Base-by-base conservation (phyloP, 2,888 invertebrate genomes). In the Drosophila nigricruria region DNA sequence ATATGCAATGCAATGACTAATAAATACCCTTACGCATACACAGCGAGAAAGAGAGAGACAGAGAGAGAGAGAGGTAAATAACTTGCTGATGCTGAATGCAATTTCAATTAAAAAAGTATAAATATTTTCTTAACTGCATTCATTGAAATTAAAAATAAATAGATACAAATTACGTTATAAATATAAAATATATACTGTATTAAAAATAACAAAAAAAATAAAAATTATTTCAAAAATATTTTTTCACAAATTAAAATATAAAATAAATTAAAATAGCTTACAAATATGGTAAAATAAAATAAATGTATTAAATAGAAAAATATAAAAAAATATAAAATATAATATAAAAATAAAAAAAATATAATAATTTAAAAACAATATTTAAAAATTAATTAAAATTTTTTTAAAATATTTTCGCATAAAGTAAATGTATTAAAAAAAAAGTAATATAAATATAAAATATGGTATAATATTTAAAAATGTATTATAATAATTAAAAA, bases 1-100 rank as follows among this genome's bases (percentile, higher is more conserved):
- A 14, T 14, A 4, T 10, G 18, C 34, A 8, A 6, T 23, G 23
- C 34, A 20, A 16, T 23, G 57, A 23, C 30, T 2, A 12, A 5
- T 43, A 16, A 34, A 70, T 45, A 27, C 61, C 30, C 77, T 56
- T 50, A 47, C 18, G n/a, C 1, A 25, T 1, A 47, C 0, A 43
- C 1, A 23, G 5, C 14, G 47, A 16, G 43, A 25, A 16, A 6
- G 43, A 16, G 45, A 25, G 4, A 4, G 20, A 12, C 5, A 42
- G 20, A 20, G 12, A 14, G 20, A 42, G 42, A 2, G 2, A 42
- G 20, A 4, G 3, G 2, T 3, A 18, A 16, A 18, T 10, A 40
- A 10, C 18, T 10, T 10, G 43, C 14, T 25, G 43, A 25, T 25
- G 23, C 5, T n/a, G 10, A 5, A 45, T 25, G 25, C n/a, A 9